Evolutionary conservation across 2,888 invertebrate genomes (phyloP).

Genomic region (Folsomia manolachei): DNA sequence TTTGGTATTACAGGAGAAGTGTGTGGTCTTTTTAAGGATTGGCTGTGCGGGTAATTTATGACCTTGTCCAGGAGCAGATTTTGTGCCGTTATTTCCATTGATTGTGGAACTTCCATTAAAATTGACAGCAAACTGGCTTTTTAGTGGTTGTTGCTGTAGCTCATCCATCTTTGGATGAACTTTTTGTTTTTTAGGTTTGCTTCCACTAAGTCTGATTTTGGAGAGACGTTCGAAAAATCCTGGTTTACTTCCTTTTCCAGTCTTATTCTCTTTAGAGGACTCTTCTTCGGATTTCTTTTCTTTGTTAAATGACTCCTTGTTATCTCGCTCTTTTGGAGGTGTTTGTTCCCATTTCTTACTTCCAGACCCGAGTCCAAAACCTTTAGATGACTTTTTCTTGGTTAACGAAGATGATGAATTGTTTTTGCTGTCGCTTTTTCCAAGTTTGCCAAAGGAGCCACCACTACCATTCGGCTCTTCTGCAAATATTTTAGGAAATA

Average conservation of each 20-base stretch:
- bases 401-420: constrained; percentile 38
- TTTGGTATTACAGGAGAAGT: constrained; percentile 17
- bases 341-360: constrained; percentile 25
- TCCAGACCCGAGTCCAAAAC: constrained; percentile 36
- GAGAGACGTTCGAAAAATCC: constrained; percentile 49
- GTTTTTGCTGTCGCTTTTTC: constrained; percentile 38
- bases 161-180: constrained; percentile 46
- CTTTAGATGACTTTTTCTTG: constrained; percentile 36
- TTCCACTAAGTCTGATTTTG: constrained; percentile 48
- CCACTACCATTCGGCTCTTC: constrained; percentile 25
- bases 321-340: constrained; percentile 18
- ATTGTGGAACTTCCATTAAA: constrained; percentile 22
- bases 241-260: constrained; percentile 40
- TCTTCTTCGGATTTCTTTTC: constrained; percentile 30
- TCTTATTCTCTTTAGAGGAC: constrained; percentile 36
- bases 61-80: constrained; percentile 2
- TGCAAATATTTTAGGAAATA: constrained; percentile 49
- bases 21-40: constrained; percentile 42
- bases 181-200: constrained; percentile 46
- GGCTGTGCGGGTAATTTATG: constrained; percentile 26
- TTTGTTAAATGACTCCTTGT: constrained; percentile 13
- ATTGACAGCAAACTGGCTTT: constrained; percentile 32
- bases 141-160: constrained; percentile 30
- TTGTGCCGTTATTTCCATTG: background rate
- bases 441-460: constrained; percentile 1